These are phyloP conservation scores for Drosophila algonquin DNA, from an alignment of 2,888 invertebrate species.

Conservation along the genomic window DNA sequence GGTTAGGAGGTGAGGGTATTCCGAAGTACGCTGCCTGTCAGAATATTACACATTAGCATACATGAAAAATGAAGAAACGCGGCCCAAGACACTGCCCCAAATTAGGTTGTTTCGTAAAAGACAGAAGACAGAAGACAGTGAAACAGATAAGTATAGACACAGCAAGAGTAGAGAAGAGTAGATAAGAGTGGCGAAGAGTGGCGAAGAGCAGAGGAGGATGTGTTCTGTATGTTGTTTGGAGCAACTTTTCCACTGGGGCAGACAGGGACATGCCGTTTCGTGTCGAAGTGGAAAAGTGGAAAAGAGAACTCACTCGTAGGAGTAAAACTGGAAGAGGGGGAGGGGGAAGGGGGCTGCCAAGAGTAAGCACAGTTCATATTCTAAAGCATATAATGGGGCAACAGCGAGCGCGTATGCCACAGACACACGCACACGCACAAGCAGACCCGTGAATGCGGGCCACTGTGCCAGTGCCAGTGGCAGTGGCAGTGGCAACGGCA, in stretches of 20 bases:
- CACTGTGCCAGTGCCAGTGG: not conserved
- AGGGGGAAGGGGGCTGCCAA: not conserved
- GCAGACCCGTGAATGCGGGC: not conserved
- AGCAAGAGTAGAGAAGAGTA: slow-evolving; percentile 5
- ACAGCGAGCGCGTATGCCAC: slow-evolving; percentile 60
- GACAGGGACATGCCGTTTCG: slow-evolving; percentile 10
- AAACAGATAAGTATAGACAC: slow-evolving; percentile 32
- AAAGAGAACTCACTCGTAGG: not conserved
- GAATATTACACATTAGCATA: slow-evolving; percentile 74
- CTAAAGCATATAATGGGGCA: slow-evolving; percentile 67
- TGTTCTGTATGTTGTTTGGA: slow-evolving; percentile 24
- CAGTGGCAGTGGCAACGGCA: slow-evolving; percentile 28
- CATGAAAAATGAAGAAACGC: slow-evolving; percentile 75
- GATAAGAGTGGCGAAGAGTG: not conserved
- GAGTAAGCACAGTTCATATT: slow-evolving; percentile 50
- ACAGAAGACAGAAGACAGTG: slow-evolving; percentile 28
- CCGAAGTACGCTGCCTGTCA: slow-evolving; percentile 51
- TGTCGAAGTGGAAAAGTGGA: slow-evolving; percentile 1
- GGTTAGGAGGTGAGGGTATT: not conserved
- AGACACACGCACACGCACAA: slow-evolving; percentile 58
- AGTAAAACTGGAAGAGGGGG: not conserved
- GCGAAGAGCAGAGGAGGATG: not conserved
- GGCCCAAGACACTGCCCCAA: slow-evolving; percentile 63
- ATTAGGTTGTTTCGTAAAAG: slow-evolving; percentile 56
- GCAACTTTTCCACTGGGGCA: slow-evolving; percentile 47